Conservation (phyloP, 2,888 invertebrate genomes). For the Clanis bilineata region DNA sequence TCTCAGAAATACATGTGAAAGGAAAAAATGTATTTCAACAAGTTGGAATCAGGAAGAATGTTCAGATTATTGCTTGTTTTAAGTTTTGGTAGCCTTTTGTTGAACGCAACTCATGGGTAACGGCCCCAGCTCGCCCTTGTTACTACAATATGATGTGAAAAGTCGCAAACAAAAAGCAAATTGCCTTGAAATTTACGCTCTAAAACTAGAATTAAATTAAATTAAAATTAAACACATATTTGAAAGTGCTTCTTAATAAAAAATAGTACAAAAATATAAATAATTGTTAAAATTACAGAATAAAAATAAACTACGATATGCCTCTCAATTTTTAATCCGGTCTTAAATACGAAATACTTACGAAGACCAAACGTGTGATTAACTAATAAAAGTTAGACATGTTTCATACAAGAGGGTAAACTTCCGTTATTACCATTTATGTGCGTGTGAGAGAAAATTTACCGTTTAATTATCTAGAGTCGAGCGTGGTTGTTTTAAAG, state of each 20-base stretch:
- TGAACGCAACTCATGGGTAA: neutral
- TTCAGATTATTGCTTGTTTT: neutral
- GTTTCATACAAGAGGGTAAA: conserved; percentile 53
- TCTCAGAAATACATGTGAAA: neutral
- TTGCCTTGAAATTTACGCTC: neutral
- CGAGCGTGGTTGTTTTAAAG: conserved; percentile 33
- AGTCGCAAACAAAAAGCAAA: neutral
- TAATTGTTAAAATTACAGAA: too few species aligned
- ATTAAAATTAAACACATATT: too few species aligned
- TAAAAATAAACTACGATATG: too few species aligned
- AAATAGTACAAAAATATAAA: neutral
- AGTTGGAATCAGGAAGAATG: neutral
- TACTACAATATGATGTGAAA: neutral
- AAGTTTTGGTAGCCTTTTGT: neutral
- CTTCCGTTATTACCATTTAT: conserved; percentile 65
- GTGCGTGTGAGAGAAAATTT: conserved; percentile 51
- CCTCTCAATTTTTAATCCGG: neutral
- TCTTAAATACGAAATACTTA: conserved; percentile 28
- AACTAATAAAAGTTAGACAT: conserved; percentile 58
- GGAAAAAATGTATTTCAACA: neutral
- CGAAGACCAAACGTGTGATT: conserved; percentile 50
- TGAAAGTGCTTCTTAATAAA: neutral
- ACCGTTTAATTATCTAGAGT: conserved; percentile 55
- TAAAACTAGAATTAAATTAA: too few species aligned
- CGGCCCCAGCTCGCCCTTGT: too few species aligned